Base-by-base conservation (phyloP, 30 jellyfish, hydroid and myxozoan species). In the Cassiopea andromeda region DNA sequence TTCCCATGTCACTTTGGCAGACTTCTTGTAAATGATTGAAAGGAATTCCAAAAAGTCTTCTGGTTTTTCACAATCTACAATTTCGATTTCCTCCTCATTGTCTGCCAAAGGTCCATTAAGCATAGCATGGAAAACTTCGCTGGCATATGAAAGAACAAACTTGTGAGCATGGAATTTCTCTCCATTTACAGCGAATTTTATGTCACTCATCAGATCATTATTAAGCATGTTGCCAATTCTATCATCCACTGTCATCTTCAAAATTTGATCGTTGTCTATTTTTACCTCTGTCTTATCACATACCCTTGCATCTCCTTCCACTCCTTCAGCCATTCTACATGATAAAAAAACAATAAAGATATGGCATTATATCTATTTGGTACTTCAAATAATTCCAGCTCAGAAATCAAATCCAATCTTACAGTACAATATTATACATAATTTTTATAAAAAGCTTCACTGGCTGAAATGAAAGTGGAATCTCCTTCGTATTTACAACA, bases 41-140 rank as follows among this genome's bases (percentile, higher is more conserved):
- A 78, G 77, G 19, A 78, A 50, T 47, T 48, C 87, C 2, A 46
- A 14, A 1, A 78, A 78, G 27, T 18, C 77, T 46, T 78, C 77
- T 0, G 77, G 49, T 1, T 18, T 57, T 14, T 38, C 75, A n/a
- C 87, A 78, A 78, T 78, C 87, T 14, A 50, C 18, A 14, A 78
- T 78, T 19, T 78, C 87, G 12, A 78, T 60, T 38, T 72, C 81
- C 54, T 17, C 60, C 27, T 27, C 44, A 13, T 48, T 7, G 1
- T 76, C 68, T 16, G 87, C 74, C 73, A 78, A 58, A 3, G 87
- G 87, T 58, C 87, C 87, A 78, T 78, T 14, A 18, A 78, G 50
- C 87, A 78, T 78, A 46, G 87, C 87, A 10, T 78, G 1, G 19
- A 78, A 78, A 8, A 78, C 87, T 13, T 69, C 38, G 60, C 87